Conservation (phyloP, 2,888 invertebrate genomes). For the Lissonota sp. region DNA sequence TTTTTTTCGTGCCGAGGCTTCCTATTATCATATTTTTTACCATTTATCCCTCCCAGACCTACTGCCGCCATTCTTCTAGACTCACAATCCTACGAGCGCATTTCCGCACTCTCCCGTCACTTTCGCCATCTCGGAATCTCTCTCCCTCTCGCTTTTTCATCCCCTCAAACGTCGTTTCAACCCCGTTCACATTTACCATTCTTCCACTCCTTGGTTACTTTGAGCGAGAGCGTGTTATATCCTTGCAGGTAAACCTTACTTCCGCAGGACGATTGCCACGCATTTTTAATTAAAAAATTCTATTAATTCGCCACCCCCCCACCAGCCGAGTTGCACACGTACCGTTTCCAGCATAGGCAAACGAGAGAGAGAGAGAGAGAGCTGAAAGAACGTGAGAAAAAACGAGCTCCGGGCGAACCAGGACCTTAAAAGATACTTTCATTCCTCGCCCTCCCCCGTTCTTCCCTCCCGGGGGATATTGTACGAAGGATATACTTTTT, state of each 20-base stretch:
- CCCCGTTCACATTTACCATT: too few species aligned
- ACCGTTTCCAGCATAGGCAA: background rate
- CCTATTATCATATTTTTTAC: background rate
- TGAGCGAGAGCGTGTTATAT: too few species aligned
- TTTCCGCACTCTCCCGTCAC: too few species aligned
- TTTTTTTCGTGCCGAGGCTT: slow-evolving; percentile 1
- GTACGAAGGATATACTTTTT: slow-evolving; percentile 43
- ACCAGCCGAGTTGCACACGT: background rate
- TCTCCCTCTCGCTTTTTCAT: background rate
- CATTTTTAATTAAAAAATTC: slow-evolving; percentile 80
- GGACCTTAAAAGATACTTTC: background rate
- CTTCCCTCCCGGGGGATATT: slow-evolving; percentile 16
- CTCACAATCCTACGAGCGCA: too few species aligned
- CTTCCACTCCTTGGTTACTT: background rate
- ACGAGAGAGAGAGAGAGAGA: background rate
- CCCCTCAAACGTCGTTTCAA: background rate
- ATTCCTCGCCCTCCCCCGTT: slow-evolving; percentile 16
- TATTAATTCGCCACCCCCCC: slow-evolving; percentile 74
- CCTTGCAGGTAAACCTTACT: too few species aligned
- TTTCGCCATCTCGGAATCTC: background rate
- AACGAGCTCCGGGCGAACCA: slow-evolving; percentile 41
- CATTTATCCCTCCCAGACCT: slow-evolving; percentile 10
- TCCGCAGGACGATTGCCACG: slow-evolving; percentile 72
- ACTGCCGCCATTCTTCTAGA: too few species aligned
- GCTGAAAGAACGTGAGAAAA: slow-evolving; percentile 19